Evolutionary conservation across 2,113 vertebrate species (phyloP).

Genomic region (Bujurquina vittata): DNA sequence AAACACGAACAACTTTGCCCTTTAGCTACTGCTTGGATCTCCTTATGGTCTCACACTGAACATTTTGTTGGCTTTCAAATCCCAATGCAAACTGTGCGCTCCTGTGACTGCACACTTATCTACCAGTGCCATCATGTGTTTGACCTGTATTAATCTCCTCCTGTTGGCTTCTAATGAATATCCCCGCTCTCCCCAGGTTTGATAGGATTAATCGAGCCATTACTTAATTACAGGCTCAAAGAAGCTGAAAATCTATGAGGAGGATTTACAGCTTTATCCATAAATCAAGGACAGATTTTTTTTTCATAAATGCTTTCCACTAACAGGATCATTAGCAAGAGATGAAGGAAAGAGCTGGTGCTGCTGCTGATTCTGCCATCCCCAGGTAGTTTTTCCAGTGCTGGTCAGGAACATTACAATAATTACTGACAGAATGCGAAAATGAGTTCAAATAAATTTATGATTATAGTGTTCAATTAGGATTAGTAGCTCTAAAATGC

Average conservation of each 20-base stretch:
- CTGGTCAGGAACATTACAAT: not conserved
- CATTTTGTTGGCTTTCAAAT: not conserved
- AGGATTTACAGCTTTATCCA: conserved; percentile 60
- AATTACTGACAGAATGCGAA: not conserved
- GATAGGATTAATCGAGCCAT: conserved; percentile 72
- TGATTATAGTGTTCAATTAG: not conserved
- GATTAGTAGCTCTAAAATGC: not conserved
- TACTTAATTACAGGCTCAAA: conserved; percentile 72
- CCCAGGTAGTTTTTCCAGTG: conserved; percentile 6
- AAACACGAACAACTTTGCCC: not conserved
- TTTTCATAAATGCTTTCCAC: conserved; percentile 51
- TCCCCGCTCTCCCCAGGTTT: conserved; percentile 23
- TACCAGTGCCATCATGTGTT: conserved; percentile 21
- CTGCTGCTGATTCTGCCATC: conserved; percentile 7
- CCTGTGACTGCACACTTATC: not conserved
- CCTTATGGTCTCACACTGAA: not conserved
- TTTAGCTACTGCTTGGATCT: not conserved
- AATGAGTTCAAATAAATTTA: not conserved
- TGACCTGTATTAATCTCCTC: conserved; percentile 39
- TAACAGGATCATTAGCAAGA: conserved; percentile 47
- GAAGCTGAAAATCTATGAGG: conserved; percentile 61
- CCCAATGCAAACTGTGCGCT: not conserved
- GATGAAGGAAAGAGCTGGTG: conserved; percentile 20
- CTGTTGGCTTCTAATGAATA: conserved; percentile 36
- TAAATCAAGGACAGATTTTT: conserved; percentile 55